Evolutionary conservation across 2,113 vertebrate genomes (phyloP), one percentile per base, ranked within the genome.

Genomic region (Genyomyrus donnyi): DNA sequence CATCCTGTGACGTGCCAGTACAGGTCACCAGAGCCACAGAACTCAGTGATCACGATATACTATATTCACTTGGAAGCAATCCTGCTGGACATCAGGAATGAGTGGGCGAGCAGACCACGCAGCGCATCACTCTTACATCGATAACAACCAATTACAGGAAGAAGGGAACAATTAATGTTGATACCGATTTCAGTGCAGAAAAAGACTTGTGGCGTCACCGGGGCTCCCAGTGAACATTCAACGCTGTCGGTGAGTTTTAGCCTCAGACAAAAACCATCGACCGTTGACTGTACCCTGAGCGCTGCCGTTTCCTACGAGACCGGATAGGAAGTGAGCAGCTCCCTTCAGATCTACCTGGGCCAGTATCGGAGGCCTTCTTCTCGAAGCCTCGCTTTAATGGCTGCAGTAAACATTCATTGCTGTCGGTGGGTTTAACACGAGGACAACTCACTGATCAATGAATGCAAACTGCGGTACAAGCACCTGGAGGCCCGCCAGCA

Each of bases 341-440:
- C 0, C n/a, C 46, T 15, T 17, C 13, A 15, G 27, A 89, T n/a
- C 48, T 8, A 24, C 48, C 13, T 0, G 3, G 13, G 70, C 15
- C 45, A 3, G 21, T 46, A 3, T 13, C 2, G 17, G 21, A 17
- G 19, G 42, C 24, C 13, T 19, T 11, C 5, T 27, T 13, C 39
- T 9, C 21, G 2, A 35, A 2, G 77, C 56, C 35, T 52, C 50
- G 10, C 39, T 39, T 45, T 97, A 95, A 97, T 97, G 97, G 97
- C 98, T 98, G 98, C 98, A 97, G 96, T 99, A 97, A 99, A 99
- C 98, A 99, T 99, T 99, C 98, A 99, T 99, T 99, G 98, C 98
- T 99, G 98, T 99, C 98, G 98, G 98, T 99, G 98, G 98, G 98
- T 99, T 99, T 97, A 93, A 91, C 50, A 94, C 93, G 90, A 92